phyloP scores from a whole-genome alignment of 1,140 invertebrate genomes.

The Cydia fagiglandana region DNA sequence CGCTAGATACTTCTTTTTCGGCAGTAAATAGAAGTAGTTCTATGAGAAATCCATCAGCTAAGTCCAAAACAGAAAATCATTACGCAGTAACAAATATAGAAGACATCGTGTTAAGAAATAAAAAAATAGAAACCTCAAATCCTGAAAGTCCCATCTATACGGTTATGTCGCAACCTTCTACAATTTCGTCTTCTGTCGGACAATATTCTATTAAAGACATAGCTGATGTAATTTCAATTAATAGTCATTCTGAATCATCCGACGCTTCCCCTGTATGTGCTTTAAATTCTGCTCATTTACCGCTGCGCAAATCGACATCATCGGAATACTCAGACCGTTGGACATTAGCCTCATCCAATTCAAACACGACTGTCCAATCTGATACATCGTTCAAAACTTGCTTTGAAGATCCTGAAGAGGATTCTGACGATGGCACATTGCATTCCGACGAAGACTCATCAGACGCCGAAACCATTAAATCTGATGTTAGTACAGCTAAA shows the following conservation, averaged over 20 bases:
- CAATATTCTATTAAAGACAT: conserved; percentile 73
- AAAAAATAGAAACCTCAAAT: conserved; percentile 39
- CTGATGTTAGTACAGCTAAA: conserved; percentile 64
- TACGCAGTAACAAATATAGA: conserved; percentile 61
- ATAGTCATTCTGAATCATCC: conserved; percentile 58
- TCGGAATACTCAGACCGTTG: conserved; percentile 74
- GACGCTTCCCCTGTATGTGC: conserved; percentile 60
- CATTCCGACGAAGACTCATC: conserved; percentile 67
- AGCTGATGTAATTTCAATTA: conserved; percentile 65
- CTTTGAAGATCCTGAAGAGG: conserved; percentile 64
- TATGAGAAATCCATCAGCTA: conserved; percentile 65
- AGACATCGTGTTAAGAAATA: conserved; percentile 54
- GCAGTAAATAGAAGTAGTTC: conserved; percentile 50
- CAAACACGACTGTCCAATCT: conserved; percentile 67
- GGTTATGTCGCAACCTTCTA: conserved; percentile 49
- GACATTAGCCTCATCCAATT: conserved; percentile 69
- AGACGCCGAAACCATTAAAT: conserved; percentile 70
- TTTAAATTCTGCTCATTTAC: conserved; percentile 59
- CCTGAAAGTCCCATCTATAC: conserved; percentile 37
- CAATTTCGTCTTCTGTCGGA: conserved; percentile 47
- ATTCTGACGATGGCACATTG: conserved; percentile 60
- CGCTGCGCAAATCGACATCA: conserved; percentile 62
- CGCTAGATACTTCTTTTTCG: conserved; percentile 59
- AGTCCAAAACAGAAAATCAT: conserved; percentile 64
- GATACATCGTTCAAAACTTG: conserved; percentile 70